Evolutionary conservation across 2,888 invertebrate genomes (phyloP).

Genomic region (Eumacrocentrus americanus): DNA sequence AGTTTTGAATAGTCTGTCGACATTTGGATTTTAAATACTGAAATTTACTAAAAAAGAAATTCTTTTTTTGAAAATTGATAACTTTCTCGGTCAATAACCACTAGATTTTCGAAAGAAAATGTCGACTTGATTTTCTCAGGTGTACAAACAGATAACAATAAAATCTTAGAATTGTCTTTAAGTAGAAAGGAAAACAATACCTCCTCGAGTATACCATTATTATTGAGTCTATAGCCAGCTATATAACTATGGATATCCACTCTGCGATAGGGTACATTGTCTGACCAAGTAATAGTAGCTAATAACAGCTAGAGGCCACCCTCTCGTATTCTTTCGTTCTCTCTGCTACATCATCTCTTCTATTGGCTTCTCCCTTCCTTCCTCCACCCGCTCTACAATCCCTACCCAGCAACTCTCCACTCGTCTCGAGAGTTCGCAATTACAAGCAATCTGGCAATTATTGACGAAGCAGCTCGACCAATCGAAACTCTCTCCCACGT

Average conservation of each 20-base stretch:
- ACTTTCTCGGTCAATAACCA: too few species aligned
- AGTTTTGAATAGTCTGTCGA: too few species aligned
- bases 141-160: too few species aligned
- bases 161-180: conserved; percentile 32
- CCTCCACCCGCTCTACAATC: conserved; percentile 30
- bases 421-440: conserved; percentile 57
- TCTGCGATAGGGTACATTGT: conserved; percentile 32
- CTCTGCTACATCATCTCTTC: conserved; percentile 23
- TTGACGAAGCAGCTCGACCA: conserved; percentile 36
- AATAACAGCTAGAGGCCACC: conserved; percentile 37
- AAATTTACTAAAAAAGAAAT: too few species aligned
- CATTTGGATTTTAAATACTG: too few species aligned
- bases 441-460: conserved; percentile 58
- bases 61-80: too few species aligned
- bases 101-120: too few species aligned
- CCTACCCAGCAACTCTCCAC: conserved; percentile 40
- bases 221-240: conserved; percentile 18
- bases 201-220: conserved; percentile 32
- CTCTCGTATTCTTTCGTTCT: conserved; percentile 30
- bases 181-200: conserved; percentile 37
- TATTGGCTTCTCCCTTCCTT: conserved; percentile 31
- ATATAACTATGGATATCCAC: not conserved
- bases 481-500: conserved; percentile 33
- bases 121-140: too few species aligned
- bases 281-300: conserved; percentile 36